These are phyloP conservation scores for Rhabdomys dilectus DNA, from an alignment of 2,113 vertebrate species.

Conservation along the genomic window DNA sequence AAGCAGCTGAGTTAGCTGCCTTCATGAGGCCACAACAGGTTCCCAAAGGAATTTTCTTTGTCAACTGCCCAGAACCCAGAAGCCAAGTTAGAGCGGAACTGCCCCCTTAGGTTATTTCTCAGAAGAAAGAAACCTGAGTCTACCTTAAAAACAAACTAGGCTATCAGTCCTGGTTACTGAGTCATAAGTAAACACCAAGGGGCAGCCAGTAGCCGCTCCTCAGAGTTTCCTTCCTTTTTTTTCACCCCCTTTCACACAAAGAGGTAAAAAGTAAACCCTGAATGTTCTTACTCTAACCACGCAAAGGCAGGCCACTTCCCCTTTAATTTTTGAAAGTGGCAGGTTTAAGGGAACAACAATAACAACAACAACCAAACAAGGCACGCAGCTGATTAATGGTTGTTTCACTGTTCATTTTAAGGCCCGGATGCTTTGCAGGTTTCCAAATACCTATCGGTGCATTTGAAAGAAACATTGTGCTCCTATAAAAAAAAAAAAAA, in stretches of 20 bases:
- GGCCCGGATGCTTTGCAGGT: slow-evolving; percentile 1
- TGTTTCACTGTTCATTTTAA: not conserved
- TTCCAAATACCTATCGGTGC: slow-evolving; percentile 4
- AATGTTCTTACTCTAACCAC: not conserved
- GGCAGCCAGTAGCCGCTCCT: not conserved
- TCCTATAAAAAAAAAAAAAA: slow-evolving; percentile 1
- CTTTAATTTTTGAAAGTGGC: not conserved
- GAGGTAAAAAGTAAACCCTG: slow-evolving; percentile 41
- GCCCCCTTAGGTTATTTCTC: not conserved
- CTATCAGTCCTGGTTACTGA: not conserved
- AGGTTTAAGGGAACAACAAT: not conserved
- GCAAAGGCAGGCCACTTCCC: not conserved
- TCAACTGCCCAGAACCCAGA: slow-evolving; percentile 8
- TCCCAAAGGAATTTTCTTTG: not conserved
- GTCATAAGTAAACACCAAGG: not conserved
- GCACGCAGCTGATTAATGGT: not conserved
- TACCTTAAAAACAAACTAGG: slow-evolving; percentile 34
- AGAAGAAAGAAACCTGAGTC: not conserved
- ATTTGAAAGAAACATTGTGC: slow-evolving; percentile 2
- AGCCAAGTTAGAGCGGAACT: not conserved
- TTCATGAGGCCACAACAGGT: slow-evolving; percentile 16
- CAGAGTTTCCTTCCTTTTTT: not conserved
- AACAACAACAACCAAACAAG: not conserved
- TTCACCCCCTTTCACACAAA: not conserved
- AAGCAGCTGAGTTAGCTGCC: not conserved